Evolutionary conservation across 2,797 vertebrate genomes (phyloP), one percentile per base, ranked within the genome.

Genomic region (Arnoldichthys spilopterus): DNA sequence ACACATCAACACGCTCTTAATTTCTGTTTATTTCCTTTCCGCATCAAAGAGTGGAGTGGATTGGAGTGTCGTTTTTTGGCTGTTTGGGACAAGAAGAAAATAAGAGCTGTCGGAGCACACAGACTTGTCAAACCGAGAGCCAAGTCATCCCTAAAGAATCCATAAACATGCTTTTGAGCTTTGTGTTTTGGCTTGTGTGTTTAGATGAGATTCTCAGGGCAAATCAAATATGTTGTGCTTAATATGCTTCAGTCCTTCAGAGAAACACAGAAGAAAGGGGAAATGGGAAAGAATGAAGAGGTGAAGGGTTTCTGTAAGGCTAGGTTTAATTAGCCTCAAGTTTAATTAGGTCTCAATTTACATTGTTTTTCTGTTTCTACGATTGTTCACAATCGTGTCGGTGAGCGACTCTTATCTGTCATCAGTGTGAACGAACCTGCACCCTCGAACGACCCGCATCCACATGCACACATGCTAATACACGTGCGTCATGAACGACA

Each of bases 141-240:
- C 74, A 86, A 78, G 83, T 89, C 87, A 85, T 87, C 87, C 78
- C 56, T 63, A 82, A 89, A 82, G 84, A 85, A 88, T 90, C 87
- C 79, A 84, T 80, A 90, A 90, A 88, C 86, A 90, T 80, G 15
- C 61, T 34, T 87, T 89, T 86, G 45, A 32, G 72, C 2, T 71
- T 75, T 54, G 76, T 86, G 82, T 85, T 90, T 84, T 45, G 66
- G 81, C 71, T 47, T 32, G 62, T n/a, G 11, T 79, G 53, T 61
- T 59, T 74, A 59, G 63, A 69, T 53, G 56, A 12, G 47, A 24
- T 49, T 51, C 34, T 12, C 53, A 8, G 26, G 77, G 30, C 37
- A 73, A 74, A 72, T 69, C 59, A 72, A 30, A 53, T 73, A 73
- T 54, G 54, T 11, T 74, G 26, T 63, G 22, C 54, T 62, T 71